Evolutionary conservation across 2,113 vertebrate genomes (phyloP), one percentile per base, ranked within the genome.

Genomic region (Leptodactylus fuscus): DNA sequence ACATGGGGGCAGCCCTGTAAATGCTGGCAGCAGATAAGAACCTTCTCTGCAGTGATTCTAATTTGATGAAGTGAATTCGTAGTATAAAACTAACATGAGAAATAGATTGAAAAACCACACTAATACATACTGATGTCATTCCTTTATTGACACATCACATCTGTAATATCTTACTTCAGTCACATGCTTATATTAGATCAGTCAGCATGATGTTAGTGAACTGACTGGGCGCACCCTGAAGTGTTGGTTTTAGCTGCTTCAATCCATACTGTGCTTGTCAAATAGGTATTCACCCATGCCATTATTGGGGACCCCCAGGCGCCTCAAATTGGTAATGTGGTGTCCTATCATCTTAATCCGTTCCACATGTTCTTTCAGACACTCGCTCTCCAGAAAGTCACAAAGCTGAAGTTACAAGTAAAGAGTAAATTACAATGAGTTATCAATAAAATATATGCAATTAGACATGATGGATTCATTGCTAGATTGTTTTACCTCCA

Each of bases 201-300:
- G 16, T 13, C 27, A 36, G 32, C 27, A 29, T 70, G 11, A 69
- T 36, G 20, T 71, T 69, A 12, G 7, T n/a, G 2, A 41, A 11
- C 6, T 16, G 18, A 41, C 16, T 15, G 9, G 22, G 34, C 36
- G 27, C 24, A 11, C 29, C 13, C 7, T 34, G 48, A 77, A 53
- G 46, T 20, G 27, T 11, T 55, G 76, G 18, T 27, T 10, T 69
- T 70, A 51, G 58, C 76, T 73, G 48, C 76, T 55, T n/a, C 2
- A 12, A 5, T 60, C 60, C 74, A 90, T 77, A 79, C 65, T 88
- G 85, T 86, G 73, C 88, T 90, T 88, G 62, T 88, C 88, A 48
- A 91, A 87, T 48, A 90, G 62, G 2, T 46, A 88, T 70, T 89
- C 82, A 36, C 86, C 87, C 48, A n/a, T 85, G 5, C 85, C 83